These are phyloP conservation scores for Heliconius hewitsoni DNA, from an alignment of 1,140 invertebrate genomes.

Conservation along the genomic window DNA sequence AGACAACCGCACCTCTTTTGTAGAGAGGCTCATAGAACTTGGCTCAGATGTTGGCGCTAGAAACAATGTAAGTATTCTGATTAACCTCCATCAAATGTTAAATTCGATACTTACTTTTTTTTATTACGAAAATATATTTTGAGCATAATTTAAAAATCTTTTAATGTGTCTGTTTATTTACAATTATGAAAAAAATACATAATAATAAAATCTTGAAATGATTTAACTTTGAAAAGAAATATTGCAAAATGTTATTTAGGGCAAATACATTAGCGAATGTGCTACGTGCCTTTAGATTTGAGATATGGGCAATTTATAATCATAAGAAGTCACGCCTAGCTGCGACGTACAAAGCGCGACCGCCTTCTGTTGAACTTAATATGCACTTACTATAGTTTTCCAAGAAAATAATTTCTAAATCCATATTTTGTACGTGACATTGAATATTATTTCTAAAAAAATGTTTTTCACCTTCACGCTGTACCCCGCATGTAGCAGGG, in stretches of 20 bases:
- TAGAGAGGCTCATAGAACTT: conserved; percentile 94
- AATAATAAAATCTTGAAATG: not conserved
- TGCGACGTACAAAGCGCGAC: conserved; percentile 4
- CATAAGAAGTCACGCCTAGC: conserved; percentile 25
- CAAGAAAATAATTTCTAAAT: not conserved
- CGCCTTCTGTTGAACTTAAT: not conserved
- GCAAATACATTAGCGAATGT: conserved; percentile 28
- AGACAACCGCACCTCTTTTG: conserved; percentile 94
- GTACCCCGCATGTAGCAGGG: too few relatives aligned
- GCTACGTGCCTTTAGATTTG: conserved; percentile 19
- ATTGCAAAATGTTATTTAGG: conserved; percentile 13
- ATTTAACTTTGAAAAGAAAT: not conserved
- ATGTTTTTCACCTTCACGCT: too few relatives aligned
- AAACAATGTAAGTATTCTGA: conserved; percentile 89
- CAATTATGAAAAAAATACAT: too few relatives aligned
- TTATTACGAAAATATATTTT: not conserved
- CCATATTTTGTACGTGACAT: too few relatives aligned
- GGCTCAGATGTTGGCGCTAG: conserved; percentile 94
- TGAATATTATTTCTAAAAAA: too few relatives aligned
- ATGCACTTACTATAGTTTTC: not conserved
- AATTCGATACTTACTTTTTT: not conserved
- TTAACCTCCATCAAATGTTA: not conserved
- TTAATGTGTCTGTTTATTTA: too few relatives aligned
- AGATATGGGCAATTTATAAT: conserved; percentile 35
- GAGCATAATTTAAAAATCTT: too few relatives aligned